A percentile compares a stretch with the other conserved stretches of the same genome.
These are phyloP conservation scores for Pelagia noctiluca DNA, from an alignment of 30 jellyfish, hydroid and myxozoan species.

Conservation along the genomic window DNA sequence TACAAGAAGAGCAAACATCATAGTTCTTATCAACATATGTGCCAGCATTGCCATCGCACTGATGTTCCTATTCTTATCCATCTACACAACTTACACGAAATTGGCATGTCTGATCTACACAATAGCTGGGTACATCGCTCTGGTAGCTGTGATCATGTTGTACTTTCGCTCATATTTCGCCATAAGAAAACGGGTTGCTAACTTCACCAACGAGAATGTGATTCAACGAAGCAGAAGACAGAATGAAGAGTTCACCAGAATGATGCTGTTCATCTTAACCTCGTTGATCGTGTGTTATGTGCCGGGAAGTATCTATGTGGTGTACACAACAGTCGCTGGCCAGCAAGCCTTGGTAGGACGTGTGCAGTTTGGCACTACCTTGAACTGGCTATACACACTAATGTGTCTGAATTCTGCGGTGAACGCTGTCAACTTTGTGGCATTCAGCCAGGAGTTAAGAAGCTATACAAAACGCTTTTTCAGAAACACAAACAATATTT, in stretches of 20 bases:
- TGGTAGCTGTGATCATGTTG: too few relatives aligned
- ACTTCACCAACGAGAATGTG: background rate
- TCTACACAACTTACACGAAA: too few relatives aligned
- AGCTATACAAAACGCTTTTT: too few relatives aligned
- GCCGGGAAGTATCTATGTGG: background rate
- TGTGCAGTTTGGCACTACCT: too few relatives aligned
- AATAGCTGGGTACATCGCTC: too few relatives aligned
- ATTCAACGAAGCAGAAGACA: background rate
- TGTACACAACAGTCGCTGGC: background rate
- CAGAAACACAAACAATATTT: too few relatives aligned
- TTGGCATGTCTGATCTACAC: too few relatives aligned
- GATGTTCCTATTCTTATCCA: too few relatives aligned
- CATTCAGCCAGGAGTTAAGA: too few relatives aligned
- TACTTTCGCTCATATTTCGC: background rate
- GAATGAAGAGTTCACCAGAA: background rate
- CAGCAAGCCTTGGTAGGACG: background rate
- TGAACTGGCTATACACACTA: too few relatives aligned
- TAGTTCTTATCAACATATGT: background rate
- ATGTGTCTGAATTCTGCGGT: too few relatives aligned
- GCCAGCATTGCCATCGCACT: background rate
- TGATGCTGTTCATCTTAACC: background rate
- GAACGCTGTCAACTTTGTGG: too few relatives aligned
- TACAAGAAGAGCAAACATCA: background rate
- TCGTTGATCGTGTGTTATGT: conserved; percentile 1
- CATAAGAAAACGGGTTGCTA: background rate